Conservation (phyloP, 1,140 invertebrate genomes). For the Leptopilina clavipes region DNA sequence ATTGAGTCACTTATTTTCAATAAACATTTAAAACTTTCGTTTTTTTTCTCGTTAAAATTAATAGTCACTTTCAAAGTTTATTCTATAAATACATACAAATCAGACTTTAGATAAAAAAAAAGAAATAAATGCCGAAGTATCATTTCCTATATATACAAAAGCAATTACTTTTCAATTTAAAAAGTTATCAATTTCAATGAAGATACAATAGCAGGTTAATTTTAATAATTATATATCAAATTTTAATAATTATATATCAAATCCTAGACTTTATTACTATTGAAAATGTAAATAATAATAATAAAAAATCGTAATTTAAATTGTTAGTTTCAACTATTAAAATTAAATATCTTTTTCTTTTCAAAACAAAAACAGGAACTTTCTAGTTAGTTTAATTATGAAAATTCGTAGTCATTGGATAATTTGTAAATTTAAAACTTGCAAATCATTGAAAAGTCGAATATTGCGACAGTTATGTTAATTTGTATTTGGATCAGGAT, state of each 20-base stretch:
- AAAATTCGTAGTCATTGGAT: slow-evolving; percentile 11
- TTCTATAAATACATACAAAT: neutral
- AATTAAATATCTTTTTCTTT: neutral
- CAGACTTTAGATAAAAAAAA: neutral
- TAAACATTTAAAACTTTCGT: neutral
- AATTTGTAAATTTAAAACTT: neutral
- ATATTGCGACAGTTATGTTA: slow-evolving; percentile 49
- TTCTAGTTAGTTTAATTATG: neutral
- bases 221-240: neutral
- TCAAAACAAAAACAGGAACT: neutral
- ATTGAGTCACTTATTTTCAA: neutral
- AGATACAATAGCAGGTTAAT: neutral
- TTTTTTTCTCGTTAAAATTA: neutral
- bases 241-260: neutral
- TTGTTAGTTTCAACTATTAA: neutral
- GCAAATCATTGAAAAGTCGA: neutral
- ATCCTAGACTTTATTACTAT: neutral
- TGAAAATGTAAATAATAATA: neutral
- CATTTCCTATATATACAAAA: neutral
- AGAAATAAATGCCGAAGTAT: neutral
- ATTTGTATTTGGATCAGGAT: slow-evolving; percentile 67
- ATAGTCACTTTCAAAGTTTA: neutral
- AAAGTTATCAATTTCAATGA: neutral
- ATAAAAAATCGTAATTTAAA: neutral
- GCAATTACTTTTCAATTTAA: neutral